Evolutionary conservation across 2,888 invertebrate genomes (phyloP), one percentile per base, ranked within the genome.

Genomic region (Pseudanteris insignis): DNA sequence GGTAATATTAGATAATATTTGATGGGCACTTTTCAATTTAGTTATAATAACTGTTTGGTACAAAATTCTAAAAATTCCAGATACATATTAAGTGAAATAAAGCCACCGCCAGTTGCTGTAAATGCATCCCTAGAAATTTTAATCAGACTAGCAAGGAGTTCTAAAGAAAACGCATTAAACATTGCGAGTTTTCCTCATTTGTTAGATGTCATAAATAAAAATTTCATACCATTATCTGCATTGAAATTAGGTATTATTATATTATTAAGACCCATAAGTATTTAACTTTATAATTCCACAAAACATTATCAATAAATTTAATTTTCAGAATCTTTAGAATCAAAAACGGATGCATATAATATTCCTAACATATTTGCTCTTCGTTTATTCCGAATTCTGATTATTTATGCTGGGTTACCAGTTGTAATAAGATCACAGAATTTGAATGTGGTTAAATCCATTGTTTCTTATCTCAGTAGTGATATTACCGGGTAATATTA

Each of bases 81-180:
- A 65, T 95, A 93, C 69, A 88, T 95, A 66, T 80, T 95, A 54
- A 87, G 86, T 55, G 84, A 83, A 30, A 80, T 91, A 11, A 85
- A 84, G 69, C 92, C 92, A 0, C 84, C 87, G 54, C 86, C 89
- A 21, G 86, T 87, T 69, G 89, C 89, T 55, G 86, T 92, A 0
- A 84, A 88, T 9, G 88, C 89, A 64, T 87, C 89, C 40, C 74
- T 96, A 37, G 90, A 92, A 79, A 87, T 95, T 64, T 81, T 96
- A 34, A 89, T 86, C 40, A 86, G 94, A 63, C 78, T 96, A 26
- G 86, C 88, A 0, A 86, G 94, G 71, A 91, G 94, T 77, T 93
- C 92, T 5, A 80, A 85, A 28, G 85, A 88, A 63, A 83, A 86
- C 43, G 86, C 90, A 0, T 79, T 83, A 26, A 85, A 83, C 73